These are phyloP conservation scores for Lontra canadensis DNA, from an alignment of 2,113 vertebrate species.

Conservation along the genomic window DNA sequence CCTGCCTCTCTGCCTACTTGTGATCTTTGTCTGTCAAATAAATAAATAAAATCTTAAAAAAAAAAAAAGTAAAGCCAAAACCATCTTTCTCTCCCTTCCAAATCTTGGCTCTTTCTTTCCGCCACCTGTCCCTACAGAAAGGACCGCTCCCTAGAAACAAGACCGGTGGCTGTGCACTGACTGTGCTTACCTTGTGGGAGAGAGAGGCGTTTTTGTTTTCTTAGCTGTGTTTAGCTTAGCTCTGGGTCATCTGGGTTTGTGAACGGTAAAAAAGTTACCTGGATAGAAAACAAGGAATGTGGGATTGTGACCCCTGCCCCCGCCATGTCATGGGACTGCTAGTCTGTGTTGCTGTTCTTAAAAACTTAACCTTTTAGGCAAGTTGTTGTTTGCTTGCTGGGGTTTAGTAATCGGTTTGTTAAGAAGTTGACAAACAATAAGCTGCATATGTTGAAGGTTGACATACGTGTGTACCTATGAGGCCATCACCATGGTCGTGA, in stretches of 20 bases:
- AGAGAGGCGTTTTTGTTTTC: neutral
- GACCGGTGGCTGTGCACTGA: fast-evolving
- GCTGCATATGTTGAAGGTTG: too few species aligned
- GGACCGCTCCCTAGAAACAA: neutral
- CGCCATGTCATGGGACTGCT: neutral
- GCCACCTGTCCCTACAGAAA: neutral
- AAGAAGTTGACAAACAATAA: neutral
- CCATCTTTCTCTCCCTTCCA: neutral
- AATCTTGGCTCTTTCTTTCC: neutral
- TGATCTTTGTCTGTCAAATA: too few species aligned
- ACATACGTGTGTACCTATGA: fast-evolving
- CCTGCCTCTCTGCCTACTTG: too few species aligned
- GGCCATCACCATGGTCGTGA: fast-evolving
- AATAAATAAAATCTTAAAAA: too few species aligned
- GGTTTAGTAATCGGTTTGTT: neutral
- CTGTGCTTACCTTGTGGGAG: neutral
- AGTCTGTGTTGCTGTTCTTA: neutral
- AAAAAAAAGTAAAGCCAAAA: neutral
- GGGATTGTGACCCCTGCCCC: neutral
- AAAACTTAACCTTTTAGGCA: neutral
- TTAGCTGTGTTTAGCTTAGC: neutral
- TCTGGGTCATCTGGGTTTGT: neutral
- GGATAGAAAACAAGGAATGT: neutral
- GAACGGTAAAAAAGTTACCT: neutral
- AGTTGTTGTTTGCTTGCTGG: neutral